Evolutionary conservation across 2,888 invertebrate species (phyloP), one percentile per base, ranked within the genome.

Genomic region (Cerastoderma edule): DNA sequence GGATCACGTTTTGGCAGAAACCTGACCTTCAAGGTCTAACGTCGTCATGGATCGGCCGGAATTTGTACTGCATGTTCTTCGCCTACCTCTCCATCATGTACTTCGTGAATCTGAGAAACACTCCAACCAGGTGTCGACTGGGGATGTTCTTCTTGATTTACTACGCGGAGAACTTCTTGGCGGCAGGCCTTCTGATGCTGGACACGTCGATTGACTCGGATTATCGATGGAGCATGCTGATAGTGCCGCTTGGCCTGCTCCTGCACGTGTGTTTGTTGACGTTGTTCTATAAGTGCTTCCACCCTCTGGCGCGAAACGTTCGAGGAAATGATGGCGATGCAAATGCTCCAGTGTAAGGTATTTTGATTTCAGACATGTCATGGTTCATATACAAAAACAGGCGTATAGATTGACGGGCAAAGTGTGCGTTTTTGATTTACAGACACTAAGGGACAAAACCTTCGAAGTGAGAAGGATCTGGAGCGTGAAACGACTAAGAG

Each of bases 41-140:
- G 4, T 27, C 48, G 0, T 50, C 65, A 13, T 27, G 10, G 48
- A 28, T 28, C 0, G 76, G 72, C 0, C 65, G 68, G 5, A 35
- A 6, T 44, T 46, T 76, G 39, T 76, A 72, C 60, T 72, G 69
- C 30, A 10, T 72, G n/a, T 68, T 76, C 24, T 76, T 76, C 32
- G 70, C 73, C 0, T 73, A 73, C 30, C 70, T 78, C 8, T 73
- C 63, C 28, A 70, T 54, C 10, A 57, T 73, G n/a, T 70, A 67
- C 50, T 78, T 78, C 48, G 35, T 78, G 27, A 73, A 73, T 33
- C 35, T 78, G 2, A 67, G 57, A 22, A 50, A 70, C 3, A 67
- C 35, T 10, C 33, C 27, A 19, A 48, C 70, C 5, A 57, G 65
- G 32, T 28, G 2, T n/a, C 53, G 73, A 27, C 66, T 78, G 60